A percentile compares a stretch with the other conserved stretches of the same genome.
phyloP scores from a whole-genome alignment of 92 coral and sea anemone genomes.

The Epizoanthus fatuus region DNA sequence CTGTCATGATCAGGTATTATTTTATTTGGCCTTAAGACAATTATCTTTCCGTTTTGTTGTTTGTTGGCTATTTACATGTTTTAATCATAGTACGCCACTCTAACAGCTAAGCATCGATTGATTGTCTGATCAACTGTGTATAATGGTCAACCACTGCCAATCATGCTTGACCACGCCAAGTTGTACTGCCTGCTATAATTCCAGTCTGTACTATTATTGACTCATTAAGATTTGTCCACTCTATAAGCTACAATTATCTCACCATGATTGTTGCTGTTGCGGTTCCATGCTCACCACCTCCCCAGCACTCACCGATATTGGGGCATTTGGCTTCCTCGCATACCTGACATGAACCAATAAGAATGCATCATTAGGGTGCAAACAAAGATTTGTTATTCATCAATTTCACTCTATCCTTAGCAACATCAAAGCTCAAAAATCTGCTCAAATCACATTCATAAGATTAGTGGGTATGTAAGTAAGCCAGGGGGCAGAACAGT shows the following conservation, averaged over 20 bases:
- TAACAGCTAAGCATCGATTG: too few relatives aligned
- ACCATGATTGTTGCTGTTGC: conserved; percentile 99
- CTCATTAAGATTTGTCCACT: too few relatives aligned
- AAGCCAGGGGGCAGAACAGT: background rate
- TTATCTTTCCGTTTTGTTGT: too few relatives aligned
- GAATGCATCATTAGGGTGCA: background rate
- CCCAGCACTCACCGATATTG: conserved; percentile 99
- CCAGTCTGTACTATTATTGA: background rate
- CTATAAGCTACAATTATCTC: background rate
- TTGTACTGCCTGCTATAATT: too few relatives aligned
- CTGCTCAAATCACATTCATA: background rate
- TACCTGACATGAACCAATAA: conserved; percentile 69
- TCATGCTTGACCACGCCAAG: background rate
- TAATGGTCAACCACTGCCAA: background rate
- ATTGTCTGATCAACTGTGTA: background rate
- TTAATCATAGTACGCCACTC: too few relatives aligned
- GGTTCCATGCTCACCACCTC: conserved; percentile 94
- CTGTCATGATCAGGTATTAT: too few relatives aligned
- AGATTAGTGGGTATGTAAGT: background rate
- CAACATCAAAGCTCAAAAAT: background rate
- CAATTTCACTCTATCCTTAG: background rate
- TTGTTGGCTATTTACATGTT: too few relatives aligned
- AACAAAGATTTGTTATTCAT: background rate
- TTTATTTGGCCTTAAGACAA: too few relatives aligned
- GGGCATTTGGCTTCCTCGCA: conserved; percentile 99